A percentile compares a stretch with the other conserved stretches of the same genome.
phyloP scores from a whole-genome alignment of 2,113 vertebrate genomes.

The Axis porcinus region DNA sequence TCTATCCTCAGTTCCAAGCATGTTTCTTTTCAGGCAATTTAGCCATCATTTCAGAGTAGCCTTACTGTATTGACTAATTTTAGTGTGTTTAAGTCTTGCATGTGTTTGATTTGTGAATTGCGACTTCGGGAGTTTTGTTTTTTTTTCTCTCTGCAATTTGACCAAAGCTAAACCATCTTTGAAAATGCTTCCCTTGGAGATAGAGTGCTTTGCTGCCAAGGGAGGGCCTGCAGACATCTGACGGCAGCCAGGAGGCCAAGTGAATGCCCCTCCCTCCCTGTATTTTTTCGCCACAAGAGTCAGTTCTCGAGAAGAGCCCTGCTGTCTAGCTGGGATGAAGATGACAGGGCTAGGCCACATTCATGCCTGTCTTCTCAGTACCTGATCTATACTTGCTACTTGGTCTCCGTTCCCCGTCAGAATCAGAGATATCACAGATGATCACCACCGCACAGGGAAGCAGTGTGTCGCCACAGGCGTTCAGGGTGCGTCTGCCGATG shows the following conservation, averaged over 20 bases:
- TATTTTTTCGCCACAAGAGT: neutral
- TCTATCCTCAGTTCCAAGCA: neutral
- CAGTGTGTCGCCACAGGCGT: neutral
- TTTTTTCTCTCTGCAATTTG: neutral
- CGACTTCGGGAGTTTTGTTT: neutral
- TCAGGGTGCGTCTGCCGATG: neutral
- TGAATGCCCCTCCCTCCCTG: neutral
- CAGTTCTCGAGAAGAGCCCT: neutral
- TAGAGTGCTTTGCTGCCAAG: neutral
- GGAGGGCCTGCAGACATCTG: neutral
- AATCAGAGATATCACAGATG: neutral
- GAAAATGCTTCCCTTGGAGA: neutral
- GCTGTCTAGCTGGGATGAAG: neutral
- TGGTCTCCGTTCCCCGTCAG: neutral
- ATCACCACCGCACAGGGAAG: neutral
- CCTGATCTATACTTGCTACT: neutral
- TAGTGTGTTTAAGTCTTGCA: conserved; percentile 8
- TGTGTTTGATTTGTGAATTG: conserved; percentile 37
- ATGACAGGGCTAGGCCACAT: too few species aligned
- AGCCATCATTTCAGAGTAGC: conserved; percentile 39
- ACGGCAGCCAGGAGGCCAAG: neutral
- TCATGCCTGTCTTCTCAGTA: neutral
- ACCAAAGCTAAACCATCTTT: conserved; percentile 14
- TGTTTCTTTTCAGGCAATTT: conserved; percentile 32
- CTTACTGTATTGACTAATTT: conserved; percentile 50